Conservation (phyloP, 1,140 invertebrate species). For the Hyles euphorbiae region DNA sequence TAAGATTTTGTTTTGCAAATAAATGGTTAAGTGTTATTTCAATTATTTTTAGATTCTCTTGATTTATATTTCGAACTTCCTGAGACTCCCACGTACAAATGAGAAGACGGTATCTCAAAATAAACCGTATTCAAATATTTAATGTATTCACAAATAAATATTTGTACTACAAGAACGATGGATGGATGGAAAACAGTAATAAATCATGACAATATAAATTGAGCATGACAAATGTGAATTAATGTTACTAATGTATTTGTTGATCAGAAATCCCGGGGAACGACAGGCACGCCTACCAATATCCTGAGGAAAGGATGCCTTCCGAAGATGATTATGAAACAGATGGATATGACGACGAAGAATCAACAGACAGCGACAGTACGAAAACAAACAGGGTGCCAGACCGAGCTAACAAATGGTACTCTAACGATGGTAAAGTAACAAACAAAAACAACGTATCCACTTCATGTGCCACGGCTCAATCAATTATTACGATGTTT, state of each 20-base stretch:
- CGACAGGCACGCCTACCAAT: conserved; percentile 61
- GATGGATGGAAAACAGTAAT: too few relatives aligned
- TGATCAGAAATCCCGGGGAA: conserved; percentile 62
- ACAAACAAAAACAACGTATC: conserved; percentile 29
- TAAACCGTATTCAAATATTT: too few relatives aligned
- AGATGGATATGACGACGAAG: conserved; percentile 57
- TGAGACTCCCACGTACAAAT: too few relatives aligned
- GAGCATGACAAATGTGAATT: not conserved
- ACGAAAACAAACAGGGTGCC: conserved; percentile 60
- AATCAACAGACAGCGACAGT: conserved; percentile 34
- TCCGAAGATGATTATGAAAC: conserved; percentile 61
- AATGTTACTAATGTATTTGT: conserved; percentile 7
- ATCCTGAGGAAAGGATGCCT: conserved; percentile 52
- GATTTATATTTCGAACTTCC: too few relatives aligned
- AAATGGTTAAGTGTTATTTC: too few relatives aligned
- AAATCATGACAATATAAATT: too few relatives aligned
- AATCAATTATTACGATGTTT: conserved; percentile 32
- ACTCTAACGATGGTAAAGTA: conserved; percentile 60
- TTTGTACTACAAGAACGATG: too few relatives aligned
- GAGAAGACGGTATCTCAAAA: too few relatives aligned
- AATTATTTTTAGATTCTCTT: too few relatives aligned
- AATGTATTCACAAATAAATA: too few relatives aligned
- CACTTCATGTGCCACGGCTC: conserved; percentile 14
- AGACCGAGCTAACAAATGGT: conserved; percentile 68
- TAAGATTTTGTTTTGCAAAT: too few relatives aligned